Evolutionary conservation across 2,888 invertebrate genomes (phyloP).

Genomic region (Onthophagus sagittarius): DNA sequence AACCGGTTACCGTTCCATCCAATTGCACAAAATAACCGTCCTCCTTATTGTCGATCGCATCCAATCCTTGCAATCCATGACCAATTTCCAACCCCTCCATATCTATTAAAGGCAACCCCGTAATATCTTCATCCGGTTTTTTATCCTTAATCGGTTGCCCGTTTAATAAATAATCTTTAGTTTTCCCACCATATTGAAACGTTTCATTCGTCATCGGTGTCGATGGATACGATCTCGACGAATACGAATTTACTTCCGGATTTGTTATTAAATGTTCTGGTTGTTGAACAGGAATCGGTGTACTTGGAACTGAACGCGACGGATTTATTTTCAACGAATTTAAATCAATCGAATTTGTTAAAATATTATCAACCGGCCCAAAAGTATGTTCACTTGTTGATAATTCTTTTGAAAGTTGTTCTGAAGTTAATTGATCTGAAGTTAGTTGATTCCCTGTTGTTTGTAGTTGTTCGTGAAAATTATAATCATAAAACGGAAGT

Average conservation of each 20-base stretch:
- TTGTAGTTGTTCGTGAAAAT: constrained; percentile 42
- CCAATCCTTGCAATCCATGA: neutral
- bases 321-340: constrained; percentile 40
- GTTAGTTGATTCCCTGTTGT: constrained; percentile 53
- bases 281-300: constrained; percentile 58
- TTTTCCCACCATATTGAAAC: constrained; percentile 39
- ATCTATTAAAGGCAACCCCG: constrained; percentile 17
- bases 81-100: neutral
- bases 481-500: neutral
- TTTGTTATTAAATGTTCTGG: constrained; percentile 36
- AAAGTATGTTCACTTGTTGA: constrained; percentile 16
- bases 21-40: neutral
- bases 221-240: constrained; percentile 68
- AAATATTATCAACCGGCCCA: constrained; percentile 28
- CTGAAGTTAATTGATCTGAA: constrained; percentile 6
- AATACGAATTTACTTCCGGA: constrained; percentile 43
- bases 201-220: constrained; percentile 56
- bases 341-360: constrained; percentile 21
- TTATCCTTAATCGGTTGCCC: constrained; percentile 44
- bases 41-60: neutral
- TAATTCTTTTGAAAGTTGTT: constrained; percentile 2
- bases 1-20: neutral
- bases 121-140: constrained; percentile 15
- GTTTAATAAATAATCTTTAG: constrained; percentile 46
- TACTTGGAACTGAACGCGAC: constrained; percentile 67